Percentiles rank a stretch among this genome's conserved stretches.
Conservation (phyloP, 2,113 vertebrate genomes). For the Thermophis baileyi region DNA sequence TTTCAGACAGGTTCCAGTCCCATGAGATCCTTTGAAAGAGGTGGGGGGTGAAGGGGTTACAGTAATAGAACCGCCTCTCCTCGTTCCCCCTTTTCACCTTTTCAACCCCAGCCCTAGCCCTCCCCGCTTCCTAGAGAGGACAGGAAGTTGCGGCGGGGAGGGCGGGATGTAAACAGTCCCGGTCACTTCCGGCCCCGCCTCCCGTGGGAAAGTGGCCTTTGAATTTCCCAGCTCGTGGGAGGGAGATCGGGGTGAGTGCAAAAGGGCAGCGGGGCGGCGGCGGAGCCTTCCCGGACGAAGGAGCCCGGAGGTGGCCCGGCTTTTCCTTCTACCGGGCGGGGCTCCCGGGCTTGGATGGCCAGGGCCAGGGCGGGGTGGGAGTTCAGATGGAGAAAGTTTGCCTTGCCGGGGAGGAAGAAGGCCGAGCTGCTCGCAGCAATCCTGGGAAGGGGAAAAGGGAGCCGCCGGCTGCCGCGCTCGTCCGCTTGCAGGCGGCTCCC, state of each 20-base stretch:
- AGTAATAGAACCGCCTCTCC: neutral
- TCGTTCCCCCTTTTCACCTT: neutral
- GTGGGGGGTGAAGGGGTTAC: no score
- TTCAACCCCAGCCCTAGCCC: no score
- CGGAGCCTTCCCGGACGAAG: no score
- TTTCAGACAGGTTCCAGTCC: no score
- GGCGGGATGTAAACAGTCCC: slow-evolving; percentile 21
- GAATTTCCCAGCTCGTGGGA: slow-evolving; percentile 22
- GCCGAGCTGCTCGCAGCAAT: neutral
- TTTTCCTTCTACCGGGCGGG: no score
- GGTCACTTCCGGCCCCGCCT: slow-evolving; percentile 17
- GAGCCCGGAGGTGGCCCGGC: neutral
- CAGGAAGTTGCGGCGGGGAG: neutral
- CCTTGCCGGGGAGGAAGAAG: neutral
- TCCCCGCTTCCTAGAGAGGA: neutral
- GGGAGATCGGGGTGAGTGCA: slow-evolving; percentile 3
- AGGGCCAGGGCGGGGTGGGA: neutral
- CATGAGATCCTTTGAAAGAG: no score
- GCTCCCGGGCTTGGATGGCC: neutral
- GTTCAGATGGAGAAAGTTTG: neutral
- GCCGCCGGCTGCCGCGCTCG: neutral
- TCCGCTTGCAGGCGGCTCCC: neutral
- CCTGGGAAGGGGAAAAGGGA: neutral
- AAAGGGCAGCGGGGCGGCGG: neutral
- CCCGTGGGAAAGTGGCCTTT: slow-evolving; percentile 26